Evolutionary conservation across 2,888 invertebrate species (phyloP).

Genomic region (Drosophila percnosoma): DNA sequence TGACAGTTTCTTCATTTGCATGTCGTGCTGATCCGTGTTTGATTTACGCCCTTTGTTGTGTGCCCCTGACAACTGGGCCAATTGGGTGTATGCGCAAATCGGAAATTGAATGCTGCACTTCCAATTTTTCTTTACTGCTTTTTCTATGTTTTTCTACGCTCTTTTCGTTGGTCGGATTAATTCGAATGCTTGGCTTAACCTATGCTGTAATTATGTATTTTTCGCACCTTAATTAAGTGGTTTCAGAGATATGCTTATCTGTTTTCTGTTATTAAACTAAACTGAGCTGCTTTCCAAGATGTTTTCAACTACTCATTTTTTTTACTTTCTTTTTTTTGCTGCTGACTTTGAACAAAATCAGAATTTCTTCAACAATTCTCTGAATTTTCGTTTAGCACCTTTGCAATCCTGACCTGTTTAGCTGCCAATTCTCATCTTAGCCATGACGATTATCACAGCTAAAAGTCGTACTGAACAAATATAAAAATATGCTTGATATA

Average conservation of each 20-base stretch:
- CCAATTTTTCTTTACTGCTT: neutral
- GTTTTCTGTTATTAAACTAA: neutral
- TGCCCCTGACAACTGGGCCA: slow-evolving; percentile 32
- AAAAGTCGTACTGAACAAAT: too few species aligned
- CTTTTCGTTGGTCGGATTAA: neutral
- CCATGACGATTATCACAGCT: neutral
- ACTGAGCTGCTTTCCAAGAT: neutral
- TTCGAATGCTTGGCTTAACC: neutral
- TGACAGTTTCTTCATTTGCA: slow-evolving; percentile 77
- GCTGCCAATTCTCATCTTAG: neutral
- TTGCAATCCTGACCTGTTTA: neutral
- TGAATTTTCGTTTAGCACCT: too few species aligned
- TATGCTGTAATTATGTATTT: neutral
- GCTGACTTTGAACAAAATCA: neutral
- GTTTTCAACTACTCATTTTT: too few species aligned
- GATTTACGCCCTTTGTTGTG: slow-evolving; percentile 56
- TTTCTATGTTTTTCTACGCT: neutral
- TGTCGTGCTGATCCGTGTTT: slow-evolving; percentile 60
- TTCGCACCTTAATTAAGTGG: neutral
- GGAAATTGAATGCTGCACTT: slow-evolving; percentile 34
- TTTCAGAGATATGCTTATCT: neutral
- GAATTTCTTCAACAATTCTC: neutral
- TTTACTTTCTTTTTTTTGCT: too few species aligned
- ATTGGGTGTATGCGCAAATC: slow-evolving; percentile 56
- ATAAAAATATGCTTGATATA: too few species aligned